Evolutionary conservation across 2,797 vertebrate genomes (phyloP).

Genomic region (Leptodactylus fallax): DNA sequence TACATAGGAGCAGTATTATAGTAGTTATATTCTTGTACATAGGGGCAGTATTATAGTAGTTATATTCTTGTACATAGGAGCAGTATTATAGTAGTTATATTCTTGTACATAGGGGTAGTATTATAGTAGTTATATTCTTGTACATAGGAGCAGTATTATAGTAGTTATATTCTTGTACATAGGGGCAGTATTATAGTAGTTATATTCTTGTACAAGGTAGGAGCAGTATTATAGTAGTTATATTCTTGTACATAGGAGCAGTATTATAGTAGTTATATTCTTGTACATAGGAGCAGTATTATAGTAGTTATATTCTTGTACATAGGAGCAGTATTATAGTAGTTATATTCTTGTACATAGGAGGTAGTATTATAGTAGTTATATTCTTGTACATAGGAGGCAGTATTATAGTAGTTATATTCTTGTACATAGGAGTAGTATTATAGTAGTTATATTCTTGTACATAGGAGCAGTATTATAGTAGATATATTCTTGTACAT

Average conservation of each 20-base stretch:
- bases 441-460: conserved; percentile 1
- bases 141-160: too few relatives aligned
- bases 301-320: conserved; percentile 14
- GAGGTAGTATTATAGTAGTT: conserved; percentile 9
- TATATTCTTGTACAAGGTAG: too few relatives aligned
- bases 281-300: not conserved
- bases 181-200: too few relatives aligned
- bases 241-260: not conserved
- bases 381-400: not conserved
- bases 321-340: conserved; percentile 10
- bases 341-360: not conserved
- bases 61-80: too few relatives aligned
- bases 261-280: not conserved
- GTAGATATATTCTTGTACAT: conserved; percentile 1
- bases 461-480: not conserved
- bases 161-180: too few relatives aligned
- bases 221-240: not conserved
- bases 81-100: too few relatives aligned
- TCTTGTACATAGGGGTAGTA: too few relatives aligned
- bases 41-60: too few relatives aligned
- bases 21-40: too few relatives aligned
- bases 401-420: conserved; percentile 10
- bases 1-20: too few relatives aligned
- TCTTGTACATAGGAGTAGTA: not conserved
- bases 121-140: too few relatives aligned